Conservation (phyloP, 1,140 invertebrate genomes). For the Vanessa tameamea region DNA sequence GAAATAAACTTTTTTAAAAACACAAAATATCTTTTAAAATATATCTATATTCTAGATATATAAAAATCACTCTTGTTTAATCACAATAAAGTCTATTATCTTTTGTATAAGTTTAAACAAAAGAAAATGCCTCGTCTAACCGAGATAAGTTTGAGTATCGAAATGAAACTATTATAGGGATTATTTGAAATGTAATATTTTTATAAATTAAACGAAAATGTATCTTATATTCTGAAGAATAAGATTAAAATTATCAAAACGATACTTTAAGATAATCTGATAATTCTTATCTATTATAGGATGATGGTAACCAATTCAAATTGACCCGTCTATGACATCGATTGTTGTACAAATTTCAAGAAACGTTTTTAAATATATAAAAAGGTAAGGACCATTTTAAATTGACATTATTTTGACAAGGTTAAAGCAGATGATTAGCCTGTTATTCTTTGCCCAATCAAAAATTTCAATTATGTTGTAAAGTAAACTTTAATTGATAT, state of each 20-base stretch:
- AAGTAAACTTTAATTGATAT: background rate
- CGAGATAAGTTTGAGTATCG: slow-evolving; percentile 28
- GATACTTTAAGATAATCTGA: slow-evolving; percentile 23
- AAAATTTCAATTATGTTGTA: background rate
- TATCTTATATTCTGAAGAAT: background rate
- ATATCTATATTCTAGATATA: background rate
- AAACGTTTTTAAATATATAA: background rate
- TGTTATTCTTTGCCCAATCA: background rate
- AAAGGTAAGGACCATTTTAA: slow-evolving; percentile 17
- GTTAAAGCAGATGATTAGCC: background rate
- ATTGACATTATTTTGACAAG: slow-evolving; percentile 12
- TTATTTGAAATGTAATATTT: slow-evolving; percentile 29
- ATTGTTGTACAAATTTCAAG: slow-evolving; percentile 7
- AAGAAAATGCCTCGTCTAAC: slow-evolving; percentile 12
- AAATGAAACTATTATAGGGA: slow-evolving; percentile 25
- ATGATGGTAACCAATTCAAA: slow-evolving; percentile 32
- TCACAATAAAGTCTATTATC: background rate
- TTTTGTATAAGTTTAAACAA: background rate
- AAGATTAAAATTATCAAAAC: slow-evolving; percentile 21
- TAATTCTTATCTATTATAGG: slow-evolving; percentile 38
- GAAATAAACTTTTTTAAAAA: background rate
- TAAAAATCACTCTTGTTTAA: background rate
- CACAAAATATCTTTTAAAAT: background rate
- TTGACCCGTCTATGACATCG: slow-evolving; percentile 17
- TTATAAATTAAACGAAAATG: background rate